Base-by-base conservation (phyloP, 1,140 invertebrate species). In the Laupala kohalensis region DNA sequence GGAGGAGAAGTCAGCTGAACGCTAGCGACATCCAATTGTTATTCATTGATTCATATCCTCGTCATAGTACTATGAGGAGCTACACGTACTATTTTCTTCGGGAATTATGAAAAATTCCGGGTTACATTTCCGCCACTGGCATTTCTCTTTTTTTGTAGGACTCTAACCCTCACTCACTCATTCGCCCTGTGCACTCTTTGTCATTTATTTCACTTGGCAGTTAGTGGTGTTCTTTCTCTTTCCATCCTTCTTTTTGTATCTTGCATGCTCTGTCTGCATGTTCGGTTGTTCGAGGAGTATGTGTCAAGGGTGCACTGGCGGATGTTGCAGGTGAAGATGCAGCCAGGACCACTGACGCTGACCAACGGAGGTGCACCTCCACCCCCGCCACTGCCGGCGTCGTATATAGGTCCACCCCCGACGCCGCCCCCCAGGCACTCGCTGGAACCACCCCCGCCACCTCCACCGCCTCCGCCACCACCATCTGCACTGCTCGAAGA, bases 381-480 rank as follows among this genome's bases (percentile, higher is more conserved):
- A 84, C 85, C 27, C 80, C 87, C 37, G 84, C 86, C 15, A 87
- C 86, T 73, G 86, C 86, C 6, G 83, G 1, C 1, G 1, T 2
- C 37, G 37, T 53, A 53, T 19, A 0, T 19, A 9, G 37, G 37
- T 19, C 37, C 37, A 19, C 37, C 37, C 9, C 37, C 37, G 9
- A 53, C 37, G 37, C 1, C 37, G 1, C 1, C 37, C 1, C 37
- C 37, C 9, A 9, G 37, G 9, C 37, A 53, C 4, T 19, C 19
- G 37, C 37, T 53, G 37, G 37, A 53, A 19, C 37, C 37, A 0
- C 37, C 37, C 9, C 37, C 37, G 1, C 37, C 37, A 0, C 37
- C 37, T 53, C 37, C 37, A 0, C 37, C 37, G 37, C 37, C 37
- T 9, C 37, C 37, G 37, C 37, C 37, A 19, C 37, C 37, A 9